phyloP scores from a whole-genome alignment of 2,797 vertebrate species.

The Cyclopterus lumpus region DNA sequence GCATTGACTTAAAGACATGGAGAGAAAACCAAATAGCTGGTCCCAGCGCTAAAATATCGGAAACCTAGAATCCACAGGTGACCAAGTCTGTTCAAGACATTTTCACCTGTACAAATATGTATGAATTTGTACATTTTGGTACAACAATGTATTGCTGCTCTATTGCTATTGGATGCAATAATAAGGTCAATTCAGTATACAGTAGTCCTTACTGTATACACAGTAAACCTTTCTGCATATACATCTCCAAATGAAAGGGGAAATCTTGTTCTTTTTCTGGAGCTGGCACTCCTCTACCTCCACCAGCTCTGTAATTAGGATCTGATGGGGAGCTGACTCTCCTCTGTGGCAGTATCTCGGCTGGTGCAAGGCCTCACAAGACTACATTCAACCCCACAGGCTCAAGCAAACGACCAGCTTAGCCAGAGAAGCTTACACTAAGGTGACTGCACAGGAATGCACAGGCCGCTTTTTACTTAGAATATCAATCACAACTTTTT shows the following conservation, averaged over 20 bases:
- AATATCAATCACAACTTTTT: constrained; percentile 50
- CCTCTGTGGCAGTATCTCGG: constrained; percentile 46
- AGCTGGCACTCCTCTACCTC: constrained; percentile 61
- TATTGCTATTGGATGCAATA: constrained; percentile 6
- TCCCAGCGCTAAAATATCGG: constrained; percentile 8
- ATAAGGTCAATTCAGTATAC: neutral
- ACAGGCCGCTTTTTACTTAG: constrained; percentile 21
- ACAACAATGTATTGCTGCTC: neutral
- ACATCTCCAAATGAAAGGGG: constrained; percentile 68
- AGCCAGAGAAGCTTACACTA: constrained; percentile 31
- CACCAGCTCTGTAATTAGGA: constrained; percentile 70
- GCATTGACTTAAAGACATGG: constrained; percentile 16
- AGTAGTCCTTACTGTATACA: constrained; percentile 14
- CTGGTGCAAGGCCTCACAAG: constrained; percentile 45
- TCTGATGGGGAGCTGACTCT: constrained; percentile 56
- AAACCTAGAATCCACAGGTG: constrained; percentile 21
- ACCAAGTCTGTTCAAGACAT: neutral
- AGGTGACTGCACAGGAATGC: constrained; percentile 46
- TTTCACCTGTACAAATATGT: neutral
- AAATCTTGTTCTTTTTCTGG: constrained; percentile 63
- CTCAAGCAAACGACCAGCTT: constrained; percentile 14
- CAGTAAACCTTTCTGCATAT: constrained; percentile 33
- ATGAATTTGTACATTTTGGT: neutral
- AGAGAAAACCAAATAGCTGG: constrained; percentile 27
- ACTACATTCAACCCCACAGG: constrained; percentile 34